Base-by-base conservation (phyloP, 2,888 invertebrate genomes). In the Lasioglossum morio region DNA sequence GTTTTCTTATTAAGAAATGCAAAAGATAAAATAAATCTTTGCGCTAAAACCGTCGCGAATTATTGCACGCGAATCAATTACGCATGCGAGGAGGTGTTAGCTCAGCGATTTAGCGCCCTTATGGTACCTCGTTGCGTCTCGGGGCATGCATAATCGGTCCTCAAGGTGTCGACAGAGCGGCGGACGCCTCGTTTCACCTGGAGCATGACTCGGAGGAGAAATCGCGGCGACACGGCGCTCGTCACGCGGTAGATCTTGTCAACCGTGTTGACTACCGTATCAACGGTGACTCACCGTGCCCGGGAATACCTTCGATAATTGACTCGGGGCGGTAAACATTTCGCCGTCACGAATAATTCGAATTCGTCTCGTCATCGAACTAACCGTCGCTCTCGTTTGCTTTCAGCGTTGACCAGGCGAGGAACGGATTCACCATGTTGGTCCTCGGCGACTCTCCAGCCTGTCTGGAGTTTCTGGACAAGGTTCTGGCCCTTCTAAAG, bases 361-460 rank as follows among this genome's bases (percentile, higher is more conserved):
- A 37, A 16, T 30, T 57, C 46, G 16, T 27, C 81, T 19, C 30
- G 60, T 30, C 30, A 63, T 63, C 60, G 30, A 72, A 34, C 72
- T 77, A 19, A 53, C 48, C 66, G 10, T n/a, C 40, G n/a, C 27
- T 34, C 34, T 8, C 40, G 4, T 83, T n/a, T 81, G 72, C 34
- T 87, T 91, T 34, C 95, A 96, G 96, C 88, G 90, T 92, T 84
- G 95, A 96, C 86, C 92, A 93, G 75, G 93, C 94, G 81, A 95
- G 94, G 89, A 95, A 95, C 81, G 96, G 96, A 86, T 96, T 96
- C 91, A 96, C 96, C 23, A 93, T 96, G 70, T 94, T 96, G 27
- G 94, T 96, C 57, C 90, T 88, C 30, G 95, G 96, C 27, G 96
- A 95, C 90, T 95, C 95, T 70, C 95, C 95, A 86, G 95, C 95